Conservation (phyloP, 2,797 vertebrate genomes). For the Novumbra hubbsi region DNA sequence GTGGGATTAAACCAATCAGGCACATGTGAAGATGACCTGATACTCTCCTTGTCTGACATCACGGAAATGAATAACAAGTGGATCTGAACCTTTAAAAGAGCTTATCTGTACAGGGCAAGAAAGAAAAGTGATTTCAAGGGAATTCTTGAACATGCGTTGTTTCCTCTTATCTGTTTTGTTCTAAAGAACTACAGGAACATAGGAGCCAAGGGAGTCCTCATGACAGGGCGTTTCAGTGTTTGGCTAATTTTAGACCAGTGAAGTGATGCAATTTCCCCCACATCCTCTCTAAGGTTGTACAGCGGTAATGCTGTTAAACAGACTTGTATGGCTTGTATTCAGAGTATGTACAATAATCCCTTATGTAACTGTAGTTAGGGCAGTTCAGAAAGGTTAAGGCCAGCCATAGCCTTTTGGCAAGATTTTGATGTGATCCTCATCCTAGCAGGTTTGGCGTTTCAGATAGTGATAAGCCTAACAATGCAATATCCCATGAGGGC, state of each 20-base stretch:
- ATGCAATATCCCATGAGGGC: background rate
- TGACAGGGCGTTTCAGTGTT: background rate
- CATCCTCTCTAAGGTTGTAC: background rate
- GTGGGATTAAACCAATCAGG: background rate
- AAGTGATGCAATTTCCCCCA: constrained; percentile 2
- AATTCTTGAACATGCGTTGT: background rate
- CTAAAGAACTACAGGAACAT: background rate
- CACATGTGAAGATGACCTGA: constrained; percentile 26
- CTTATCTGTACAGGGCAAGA: background rate
- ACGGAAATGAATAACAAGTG: constrained; percentile 44
- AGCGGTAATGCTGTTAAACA: background rate
- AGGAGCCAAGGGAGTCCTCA: background rate
- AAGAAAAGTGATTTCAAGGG: background rate
- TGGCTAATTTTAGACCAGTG: background rate
- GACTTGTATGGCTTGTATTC: background rate
- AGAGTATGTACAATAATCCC: background rate
- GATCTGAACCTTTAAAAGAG: background rate
- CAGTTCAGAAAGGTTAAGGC: background rate
- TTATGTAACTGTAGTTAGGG: too few relatives aligned
- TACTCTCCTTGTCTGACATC: constrained; percentile 45
- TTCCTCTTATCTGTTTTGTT: constrained; percentile 3
- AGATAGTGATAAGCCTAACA: background rate
- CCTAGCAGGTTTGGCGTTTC: too few relatives aligned
- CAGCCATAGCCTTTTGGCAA: too few relatives aligned
- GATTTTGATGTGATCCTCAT: too few relatives aligned